A percentile compares a stretch with the other conserved stretches of the same genome.
These are phyloP conservation scores for Mesorhabditis spiculigera DNA, from an alignment of 2,888 invertebrate species.

Conservation along the genomic window DNA sequence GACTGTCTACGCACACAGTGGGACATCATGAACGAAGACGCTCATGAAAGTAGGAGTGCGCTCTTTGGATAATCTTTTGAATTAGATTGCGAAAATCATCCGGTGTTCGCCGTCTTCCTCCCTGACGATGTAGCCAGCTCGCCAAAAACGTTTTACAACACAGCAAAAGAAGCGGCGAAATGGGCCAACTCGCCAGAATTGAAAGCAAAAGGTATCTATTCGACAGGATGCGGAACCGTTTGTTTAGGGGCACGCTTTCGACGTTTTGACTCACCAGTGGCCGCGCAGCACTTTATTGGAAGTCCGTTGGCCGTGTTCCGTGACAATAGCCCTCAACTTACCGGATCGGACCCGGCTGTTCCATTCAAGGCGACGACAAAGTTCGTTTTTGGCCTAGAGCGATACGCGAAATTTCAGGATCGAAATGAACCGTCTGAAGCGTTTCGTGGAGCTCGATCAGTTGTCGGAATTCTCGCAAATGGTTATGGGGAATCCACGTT, in stretches of 20 bases:
- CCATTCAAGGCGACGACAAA: constrained; percentile 22
- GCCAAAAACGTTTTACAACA: constrained; percentile 14
- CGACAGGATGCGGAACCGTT: neutral
- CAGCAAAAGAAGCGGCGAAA: constrained; percentile 32
- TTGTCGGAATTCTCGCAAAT: constrained; percentile 24
- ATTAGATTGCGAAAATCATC: constrained; percentile 7
- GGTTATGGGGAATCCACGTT: constrained; percentile 31
- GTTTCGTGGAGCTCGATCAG: constrained; percentile 25
- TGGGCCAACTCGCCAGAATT: constrained; percentile 38
- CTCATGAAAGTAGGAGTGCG: neutral
- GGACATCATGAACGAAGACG: neutral
- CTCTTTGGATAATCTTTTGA: neutral
- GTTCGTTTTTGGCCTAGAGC: constrained; percentile 18
- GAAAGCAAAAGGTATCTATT: constrained; percentile 19
- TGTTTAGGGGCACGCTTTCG: constrained; percentile 29
- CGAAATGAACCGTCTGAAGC: constrained; percentile 31
- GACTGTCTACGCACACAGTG: too few relatives aligned
- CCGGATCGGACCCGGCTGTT: neutral
- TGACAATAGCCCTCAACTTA: neutral
- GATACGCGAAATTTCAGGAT: constrained; percentile 8
- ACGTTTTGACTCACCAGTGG: constrained; percentile 27
- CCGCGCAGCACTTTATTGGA: constrained; percentile 25
- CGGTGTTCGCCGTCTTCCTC: neutral
- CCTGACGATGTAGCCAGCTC: neutral
- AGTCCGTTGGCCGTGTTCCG: neutral